Base-by-base conservation (phyloP, 2,888 invertebrate genomes). In the Patella pellucida region DNA sequence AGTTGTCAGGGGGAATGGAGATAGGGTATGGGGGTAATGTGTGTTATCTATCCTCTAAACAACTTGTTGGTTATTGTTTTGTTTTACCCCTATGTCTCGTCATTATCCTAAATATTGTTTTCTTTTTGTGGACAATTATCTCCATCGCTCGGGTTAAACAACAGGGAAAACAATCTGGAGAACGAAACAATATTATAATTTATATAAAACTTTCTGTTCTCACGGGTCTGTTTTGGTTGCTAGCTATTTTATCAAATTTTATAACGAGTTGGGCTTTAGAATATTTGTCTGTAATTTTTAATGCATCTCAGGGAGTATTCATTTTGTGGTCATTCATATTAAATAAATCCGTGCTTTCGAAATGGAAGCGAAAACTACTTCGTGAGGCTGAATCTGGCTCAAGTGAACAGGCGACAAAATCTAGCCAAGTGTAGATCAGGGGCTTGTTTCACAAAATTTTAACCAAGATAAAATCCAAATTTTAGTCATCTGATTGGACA, bases 191-290 rank as follows among this genome's bases (percentile, higher is more conserved):
- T n/a, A n/a, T n/a, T n/a, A n/a, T 74, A 11, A 73, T 84, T 3
- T 85, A 83, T 68, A 68, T 83, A 3, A 82, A 82, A 69, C 75
- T 86, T 41, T 84, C 82, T 69, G 72, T 80, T 1, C 70, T 86
- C 7, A 82, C 84, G 19, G 85, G 85, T 11, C 41, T 83, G 7
- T 77, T 83, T 9, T 86, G 85, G 85, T 76, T 82, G 2, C 74
- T 84, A 9, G 79, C 80, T 11, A 76, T 86, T 23, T 41, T 84
- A 15, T 81, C 82, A 69, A 79, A 80, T 0, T 70, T 81, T 51
- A 62, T 82, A 2, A 72, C 73, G 1, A 27, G 79, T 16, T 78
- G 77, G 0, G 54, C 76, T 9, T 78, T 84, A 23, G 79, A 80
- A 3, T 83, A 81, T 68, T 51, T 83, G 51, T 81, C 80, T 11